These are phyloP conservation scores for Pseudois nayaur DNA, from an alignment of 2,113 vertebrate species.

Conservation along the genomic window DNA sequence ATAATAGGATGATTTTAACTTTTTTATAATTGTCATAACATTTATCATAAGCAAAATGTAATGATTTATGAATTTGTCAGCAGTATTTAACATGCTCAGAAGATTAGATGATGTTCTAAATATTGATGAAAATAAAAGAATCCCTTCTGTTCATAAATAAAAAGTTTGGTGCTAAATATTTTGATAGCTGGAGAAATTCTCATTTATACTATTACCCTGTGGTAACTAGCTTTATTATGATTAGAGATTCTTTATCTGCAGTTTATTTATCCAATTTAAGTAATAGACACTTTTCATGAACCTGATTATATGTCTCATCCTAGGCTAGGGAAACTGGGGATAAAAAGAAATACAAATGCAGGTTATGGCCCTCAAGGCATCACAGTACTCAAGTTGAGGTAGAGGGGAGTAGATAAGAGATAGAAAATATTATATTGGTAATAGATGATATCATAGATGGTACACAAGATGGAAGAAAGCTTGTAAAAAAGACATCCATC, in stretches of 20 bases:
- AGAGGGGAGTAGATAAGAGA: not conserved
- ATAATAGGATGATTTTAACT: not conserved
- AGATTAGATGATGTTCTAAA: constrained; percentile 29
- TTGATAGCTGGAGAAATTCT: not conserved
- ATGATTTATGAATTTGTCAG: constrained; percentile 33
- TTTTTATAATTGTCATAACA: not conserved
- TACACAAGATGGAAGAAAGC: not conserved
- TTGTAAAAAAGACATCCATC: not conserved
- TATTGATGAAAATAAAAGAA: constrained; percentile 29
- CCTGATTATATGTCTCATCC: not conserved
- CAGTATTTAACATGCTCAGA: constrained; percentile 22
- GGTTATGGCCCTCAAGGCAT: not conserved
- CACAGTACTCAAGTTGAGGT: not conserved
- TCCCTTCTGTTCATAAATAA: not conserved
- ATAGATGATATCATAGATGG: not conserved
- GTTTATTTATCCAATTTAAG: not conserved
- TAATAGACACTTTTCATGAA: not conserved
- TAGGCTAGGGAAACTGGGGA: not conserved
- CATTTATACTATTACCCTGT: not conserved
- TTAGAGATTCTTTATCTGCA: not conserved
- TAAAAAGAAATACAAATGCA: not conserved
- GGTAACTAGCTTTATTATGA: not conserved
- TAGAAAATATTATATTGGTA: not conserved
- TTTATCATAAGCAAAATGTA: constrained; percentile 30
- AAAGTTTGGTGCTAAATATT: constrained; percentile 13